Evolutionary conservation across 2,113 vertebrate genomes (phyloP).

Genomic region (Eurypyga helias): DNA sequence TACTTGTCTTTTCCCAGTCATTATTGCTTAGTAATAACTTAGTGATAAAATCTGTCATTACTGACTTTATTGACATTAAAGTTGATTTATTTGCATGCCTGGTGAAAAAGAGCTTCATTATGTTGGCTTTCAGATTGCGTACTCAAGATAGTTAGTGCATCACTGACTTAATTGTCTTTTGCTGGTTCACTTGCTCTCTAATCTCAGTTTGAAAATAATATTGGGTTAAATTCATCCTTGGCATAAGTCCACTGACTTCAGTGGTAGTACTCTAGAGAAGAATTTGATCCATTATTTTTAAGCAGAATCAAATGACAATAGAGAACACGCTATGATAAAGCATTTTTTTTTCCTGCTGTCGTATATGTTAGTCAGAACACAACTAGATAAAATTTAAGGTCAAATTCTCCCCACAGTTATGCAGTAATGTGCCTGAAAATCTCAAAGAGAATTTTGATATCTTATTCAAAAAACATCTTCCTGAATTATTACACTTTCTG

Average conservation of each 20-base stretch:
- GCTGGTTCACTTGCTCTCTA: conserved; percentile 75
- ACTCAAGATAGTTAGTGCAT: conserved; percentile 72
- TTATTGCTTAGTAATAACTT: conserved; percentile 77
- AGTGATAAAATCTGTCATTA: conserved; percentile 79
- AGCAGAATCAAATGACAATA: background rate
- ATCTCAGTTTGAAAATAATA: conserved; percentile 67
- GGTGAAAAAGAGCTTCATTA: conserved; percentile 72
- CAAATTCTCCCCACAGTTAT: background rate
- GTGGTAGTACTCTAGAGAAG: background rate
- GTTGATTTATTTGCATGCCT: conserved; percentile 75
- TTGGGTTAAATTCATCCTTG: conserved; percentile 51
- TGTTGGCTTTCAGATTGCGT: conserved; percentile 59
- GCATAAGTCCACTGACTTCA: conserved; percentile 6
- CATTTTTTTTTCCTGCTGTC: background rate
- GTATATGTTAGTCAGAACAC: background rate
- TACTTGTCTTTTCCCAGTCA: conserved; percentile 69
- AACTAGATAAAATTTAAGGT: background rate
- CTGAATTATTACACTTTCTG: background rate
- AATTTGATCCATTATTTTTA: conserved; percentile 14
- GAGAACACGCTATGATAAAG: background rate
- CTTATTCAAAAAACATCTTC: background rate
- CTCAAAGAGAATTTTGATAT: background rate
- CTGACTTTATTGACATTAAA: conserved; percentile 80
- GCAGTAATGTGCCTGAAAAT: background rate
- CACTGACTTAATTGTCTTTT: conserved; percentile 77